A percentile compares a stretch with the other conserved stretches of the same genome.
These are phyloP conservation scores for Parochlus steinenii DNA, from an alignment of 2,888 invertebrate species.

Conservation along the genomic window DNA sequence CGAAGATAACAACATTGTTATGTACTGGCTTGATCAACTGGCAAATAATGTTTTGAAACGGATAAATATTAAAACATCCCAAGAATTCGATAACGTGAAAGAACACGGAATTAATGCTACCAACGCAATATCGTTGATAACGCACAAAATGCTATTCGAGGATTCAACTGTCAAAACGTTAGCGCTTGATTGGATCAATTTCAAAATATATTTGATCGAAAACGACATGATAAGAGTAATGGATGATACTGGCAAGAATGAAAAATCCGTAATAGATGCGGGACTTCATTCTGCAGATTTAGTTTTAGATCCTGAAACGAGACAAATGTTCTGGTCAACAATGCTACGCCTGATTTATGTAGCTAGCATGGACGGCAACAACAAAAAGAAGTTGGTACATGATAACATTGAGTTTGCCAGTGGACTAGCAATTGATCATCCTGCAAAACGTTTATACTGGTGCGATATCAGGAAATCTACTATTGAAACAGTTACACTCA, in stretches of 20 bases:
- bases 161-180: conserved; percentile 38
- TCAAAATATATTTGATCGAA: conserved; percentile 53
- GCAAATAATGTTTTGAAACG: conserved; percentile 29
- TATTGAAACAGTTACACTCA: conserved; percentile 49
- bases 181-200: conserved; percentile 52
- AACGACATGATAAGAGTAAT: conserved; percentile 18
- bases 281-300: conserved; percentile 53
- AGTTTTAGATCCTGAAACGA: conserved; percentile 45
- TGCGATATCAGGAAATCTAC: conserved; percentile 61
- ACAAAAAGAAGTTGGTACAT: conserved; percentile 37
- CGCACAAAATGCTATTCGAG: conserved; percentile 7
- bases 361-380: conserved; percentile 47
- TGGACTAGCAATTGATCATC: conserved; percentile 58
- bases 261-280: conserved; percentile 25
- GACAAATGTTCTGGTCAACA: conserved; percentile 55
- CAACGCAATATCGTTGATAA: conserved; percentile 3
- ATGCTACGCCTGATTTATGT: conserved; percentile 49
- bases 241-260: conserved; percentile 27
- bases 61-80: conserved; percentile 25
- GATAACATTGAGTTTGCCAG: conserved; percentile 52
- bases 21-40: conserved; percentile 30
- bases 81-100: conserved; percentile 7
- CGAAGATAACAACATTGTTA: conserved; percentile 21
- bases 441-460: conserved; percentile 65
- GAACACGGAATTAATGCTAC: conserved; percentile 1